phyloP scores from a whole-genome alignment of 2,888 invertebrate genomes.

The Ochropleura leucogaster region DNA sequence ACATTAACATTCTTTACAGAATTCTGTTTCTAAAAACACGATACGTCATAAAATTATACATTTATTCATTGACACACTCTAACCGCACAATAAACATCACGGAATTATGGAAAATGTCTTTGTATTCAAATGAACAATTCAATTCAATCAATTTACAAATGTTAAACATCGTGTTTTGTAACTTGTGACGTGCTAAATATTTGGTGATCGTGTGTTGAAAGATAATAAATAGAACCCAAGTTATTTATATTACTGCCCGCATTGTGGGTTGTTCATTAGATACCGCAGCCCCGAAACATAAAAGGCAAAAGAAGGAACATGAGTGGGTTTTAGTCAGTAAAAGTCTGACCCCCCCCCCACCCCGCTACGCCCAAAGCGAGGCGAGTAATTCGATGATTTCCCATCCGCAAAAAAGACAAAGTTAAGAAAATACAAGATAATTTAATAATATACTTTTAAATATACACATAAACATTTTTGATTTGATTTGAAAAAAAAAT shows the following conservation, averaged over 20 bases:
- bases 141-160: slow-evolving; percentile 22
- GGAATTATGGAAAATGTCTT: slow-evolving; percentile 26
- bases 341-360: too few relatives aligned
- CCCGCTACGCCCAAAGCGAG: too few relatives aligned
- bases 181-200: not conserved
- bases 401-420: too few relatives aligned
- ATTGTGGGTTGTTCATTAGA: too few relatives aligned
- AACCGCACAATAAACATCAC: slow-evolving; percentile 16
- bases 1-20: not conserved
- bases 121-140: slow-evolving; percentile 47
- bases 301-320: too few relatives aligned
- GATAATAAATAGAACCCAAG: not conserved
- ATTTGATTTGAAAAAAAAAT: too few relatives aligned
- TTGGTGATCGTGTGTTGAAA: not conserved
- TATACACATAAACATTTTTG: too few relatives aligned
- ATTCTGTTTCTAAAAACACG: not conserved
- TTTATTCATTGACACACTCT: slow-evolving; percentile 28
- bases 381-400: too few relatives aligned
- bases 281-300: too few relatives aligned
- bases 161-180: not conserved
- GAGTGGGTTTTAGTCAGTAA: too few relatives aligned
- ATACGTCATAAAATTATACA: slow-evolving; percentile 7
- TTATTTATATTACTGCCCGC: not conserved
- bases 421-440: too few relatives aligned
- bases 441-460: too few relatives aligned